Conservation (phyloP, 2,113 vertebrate genomes). For the Thomomys bottae region DNA sequence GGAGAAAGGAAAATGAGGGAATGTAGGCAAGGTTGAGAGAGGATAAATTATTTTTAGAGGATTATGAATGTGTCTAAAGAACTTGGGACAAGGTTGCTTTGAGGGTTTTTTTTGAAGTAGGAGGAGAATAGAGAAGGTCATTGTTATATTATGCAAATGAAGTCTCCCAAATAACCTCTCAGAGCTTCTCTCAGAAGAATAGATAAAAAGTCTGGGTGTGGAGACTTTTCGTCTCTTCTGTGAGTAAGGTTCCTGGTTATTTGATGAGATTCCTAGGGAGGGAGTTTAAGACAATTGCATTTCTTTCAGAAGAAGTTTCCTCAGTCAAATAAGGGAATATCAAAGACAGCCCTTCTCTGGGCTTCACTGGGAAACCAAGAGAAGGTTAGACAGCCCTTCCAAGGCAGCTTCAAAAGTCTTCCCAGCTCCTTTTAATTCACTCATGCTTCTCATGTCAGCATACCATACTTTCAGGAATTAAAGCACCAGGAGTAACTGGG, state of each 20-base stretch:
- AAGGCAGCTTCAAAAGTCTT: not conserved
- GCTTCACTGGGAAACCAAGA: not conserved
- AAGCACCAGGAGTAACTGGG: too few species aligned
- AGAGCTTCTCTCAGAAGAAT: not conserved
- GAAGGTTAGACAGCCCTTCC: not conserved
- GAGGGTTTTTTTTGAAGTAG: not conserved
- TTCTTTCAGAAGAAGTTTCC: not conserved
- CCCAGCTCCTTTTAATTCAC: not conserved
- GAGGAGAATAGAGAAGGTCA: not conserved
- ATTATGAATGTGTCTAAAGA: not conserved
- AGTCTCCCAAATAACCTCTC: not conserved
- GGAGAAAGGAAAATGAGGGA: not conserved
- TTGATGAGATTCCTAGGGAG: not conserved
- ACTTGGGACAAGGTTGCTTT: not conserved
- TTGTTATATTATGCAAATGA: not conserved
- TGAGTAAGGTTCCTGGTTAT: not conserved
- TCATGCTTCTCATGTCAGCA: not conserved
- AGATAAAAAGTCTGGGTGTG: not conserved
- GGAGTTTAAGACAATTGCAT: not conserved
- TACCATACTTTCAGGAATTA: not conserved
- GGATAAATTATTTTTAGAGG: not conserved
- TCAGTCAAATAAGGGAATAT: slow-evolving; percentile 9
- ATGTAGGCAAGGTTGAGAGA: not conserved
- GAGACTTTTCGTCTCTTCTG: not conserved
- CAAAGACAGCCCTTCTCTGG: not conserved